Evolutionary conservation across 2,113 vertebrate species (phyloP), one percentile per base, ranked within the genome.

Genomic region (Nesogale talazaci): DNA sequence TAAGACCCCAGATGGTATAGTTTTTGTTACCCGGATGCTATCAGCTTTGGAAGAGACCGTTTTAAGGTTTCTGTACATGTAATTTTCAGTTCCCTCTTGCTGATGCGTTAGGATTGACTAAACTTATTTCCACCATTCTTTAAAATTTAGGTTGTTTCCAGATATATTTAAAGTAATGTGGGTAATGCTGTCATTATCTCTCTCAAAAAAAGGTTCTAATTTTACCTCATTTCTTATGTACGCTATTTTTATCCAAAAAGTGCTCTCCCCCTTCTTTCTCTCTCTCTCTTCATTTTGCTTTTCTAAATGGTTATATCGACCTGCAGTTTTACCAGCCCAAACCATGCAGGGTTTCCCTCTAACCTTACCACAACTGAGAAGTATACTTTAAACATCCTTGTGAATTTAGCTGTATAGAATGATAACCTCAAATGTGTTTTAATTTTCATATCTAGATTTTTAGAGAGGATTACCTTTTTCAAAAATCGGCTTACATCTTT

Each of bases 101-200:
- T 69, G 3, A 38, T 72, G 23, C 63, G 25, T 46, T 81, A 67
- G 29, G 57, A 93, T 81, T 88, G 75, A 88, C 57, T 65, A 90
- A 94, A 67, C 59, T 31, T 31, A 57, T 86, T 91, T 93, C 63
- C 74, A 27, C 57, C 34, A 87, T 22, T 74, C 29, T 90, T 72
- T 92, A 78, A 92, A 93, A 93, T 75, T 94, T 89, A 85, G 82
- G 63, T 91, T 93, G 72, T 92, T 96, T 95, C 74, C 56, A 93
- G 90, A 36, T 84, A 75, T 87, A 89, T 89, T 61, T 34, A 94
- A 77, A 84, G 89, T 83, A 36, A 83, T 91, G 78, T 31, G 23
- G 61, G 76, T 67, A 79, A 88, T 16, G 12, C 22, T 72, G 3
- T 29, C 14, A 93, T 69, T 82, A 79, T 80, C 40, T 76, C 38